These are phyloP conservation scores for zebrafish (Danio rerio) DNA, from an alignment of 2,113 vertebrate genomes.

Conservation along the genomic window GRCz12tu NC_133181.1:21127501-21128000, in stretches of 20 bases:
- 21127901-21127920: constrained; percentile 20
- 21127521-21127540: too few relatives aligned
- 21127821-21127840: background rate
- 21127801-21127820: background rate
- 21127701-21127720: constrained; percentile 19
- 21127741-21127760: background rate
- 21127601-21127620: background rate
- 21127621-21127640: background rate
- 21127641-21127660: background rate
- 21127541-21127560: too few relatives aligned
- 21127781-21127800: background rate
- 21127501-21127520: too few relatives aligned
- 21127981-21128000: constrained; percentile 15
- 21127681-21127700: constrained; percentile 6
- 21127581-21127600: background rate
- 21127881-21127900: background rate
- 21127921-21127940: constrained; percentile 8
- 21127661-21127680: background rate
- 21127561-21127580: background rate
- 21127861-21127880: background rate
- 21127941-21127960: background rate
- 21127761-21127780: background rate
- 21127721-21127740: too few relatives aligned
- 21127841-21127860: background rate
- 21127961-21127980: background rate